phyloP scores from a whole-genome alignment of 2,888 invertebrate species.

The Xiphydria camelus region DNA sequence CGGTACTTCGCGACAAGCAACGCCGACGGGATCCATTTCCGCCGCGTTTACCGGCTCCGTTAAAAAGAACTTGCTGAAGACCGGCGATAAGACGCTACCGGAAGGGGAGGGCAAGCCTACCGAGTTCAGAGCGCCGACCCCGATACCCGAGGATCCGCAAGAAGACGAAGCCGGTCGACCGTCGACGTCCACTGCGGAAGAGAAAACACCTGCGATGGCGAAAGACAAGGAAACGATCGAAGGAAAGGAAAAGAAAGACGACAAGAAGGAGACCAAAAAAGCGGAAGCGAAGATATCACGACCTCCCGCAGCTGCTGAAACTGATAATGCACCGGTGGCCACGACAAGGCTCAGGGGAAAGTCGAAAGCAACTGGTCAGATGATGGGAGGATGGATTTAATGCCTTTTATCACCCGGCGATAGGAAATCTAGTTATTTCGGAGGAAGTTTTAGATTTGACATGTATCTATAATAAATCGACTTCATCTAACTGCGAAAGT shows the following conservation, averaged over 20 bases:
- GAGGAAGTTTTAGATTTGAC: too few relatives aligned
- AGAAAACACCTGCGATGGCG: conserved; percentile 16
- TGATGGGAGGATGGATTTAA: conserved; percentile 76
- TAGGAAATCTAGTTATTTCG: too few relatives aligned
- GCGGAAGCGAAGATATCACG: neutral
- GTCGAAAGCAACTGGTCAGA: conserved; percentile 73
- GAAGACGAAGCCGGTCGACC: conserved; percentile 56
- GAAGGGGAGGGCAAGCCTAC: neutral
- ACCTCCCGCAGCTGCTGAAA: conserved; percentile 43
- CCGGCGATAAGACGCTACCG: conserved; percentile 17
- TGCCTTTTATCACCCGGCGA: too few relatives aligned
- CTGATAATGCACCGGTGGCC: conserved; percentile 52
- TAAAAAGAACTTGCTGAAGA: conserved; percentile 34
- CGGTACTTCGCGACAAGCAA: conserved; percentile 9
- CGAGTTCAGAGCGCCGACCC: conserved; percentile 58
- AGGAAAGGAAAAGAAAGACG: conserved; percentile 10
- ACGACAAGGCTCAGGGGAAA: conserved; percentile 64
- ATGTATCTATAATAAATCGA: too few relatives aligned
- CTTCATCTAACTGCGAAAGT: too few relatives aligned
- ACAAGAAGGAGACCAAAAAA: conserved; percentile 25
- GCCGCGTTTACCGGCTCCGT: conserved; percentile 32
- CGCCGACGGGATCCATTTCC: conserved; percentile 16
- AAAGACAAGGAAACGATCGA: conserved; percentile 11
- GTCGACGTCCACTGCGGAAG: conserved; percentile 29
- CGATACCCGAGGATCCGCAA: conserved; percentile 64